A percentile compares a stretch with the other conserved stretches of the same genome.
phyloP scores from a whole-genome alignment of 2,113 vertebrate genomes.

The Colistium nudipinnis region DNA sequence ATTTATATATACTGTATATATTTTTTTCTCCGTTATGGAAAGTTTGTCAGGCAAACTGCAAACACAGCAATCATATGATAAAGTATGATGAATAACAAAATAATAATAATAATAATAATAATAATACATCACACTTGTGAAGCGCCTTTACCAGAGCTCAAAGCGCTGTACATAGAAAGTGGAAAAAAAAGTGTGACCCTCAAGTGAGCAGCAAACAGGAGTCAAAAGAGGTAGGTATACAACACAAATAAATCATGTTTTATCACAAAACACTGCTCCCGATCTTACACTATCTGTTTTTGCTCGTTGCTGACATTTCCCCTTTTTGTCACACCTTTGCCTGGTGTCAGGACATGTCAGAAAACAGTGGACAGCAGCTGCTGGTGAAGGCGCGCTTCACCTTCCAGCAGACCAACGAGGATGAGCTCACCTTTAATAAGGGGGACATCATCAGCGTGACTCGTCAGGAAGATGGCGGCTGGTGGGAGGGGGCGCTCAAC shows the following conservation, averaged over 20 bases:
- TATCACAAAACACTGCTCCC: background rate
- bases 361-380: conserved; percentile 90
- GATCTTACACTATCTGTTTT: background rate
- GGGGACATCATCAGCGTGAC: conserved; percentile 95
- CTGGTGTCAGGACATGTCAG: conserved; percentile 92
- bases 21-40: background rate
- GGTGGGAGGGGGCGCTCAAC: conserved; percentile 94
- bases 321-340: background rate
- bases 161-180: no score
- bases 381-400: conserved; percentile 95
- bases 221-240: no score
- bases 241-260: background rate
- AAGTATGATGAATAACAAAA: background rate
- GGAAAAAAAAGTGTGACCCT: no score
- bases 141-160: no score
- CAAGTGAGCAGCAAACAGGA: no score
- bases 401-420: conserved; percentile 98
- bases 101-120: no score
- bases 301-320: background rate
- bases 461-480: conserved; percentile 96
- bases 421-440: conserved; percentile 95
- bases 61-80: background rate
- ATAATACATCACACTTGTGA: no score
- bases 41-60: background rate
- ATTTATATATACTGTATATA: no score